Evolutionary conservation across 1,140 invertebrate species (phyloP).

Genomic region (Coboldia fuscipes): DNA sequence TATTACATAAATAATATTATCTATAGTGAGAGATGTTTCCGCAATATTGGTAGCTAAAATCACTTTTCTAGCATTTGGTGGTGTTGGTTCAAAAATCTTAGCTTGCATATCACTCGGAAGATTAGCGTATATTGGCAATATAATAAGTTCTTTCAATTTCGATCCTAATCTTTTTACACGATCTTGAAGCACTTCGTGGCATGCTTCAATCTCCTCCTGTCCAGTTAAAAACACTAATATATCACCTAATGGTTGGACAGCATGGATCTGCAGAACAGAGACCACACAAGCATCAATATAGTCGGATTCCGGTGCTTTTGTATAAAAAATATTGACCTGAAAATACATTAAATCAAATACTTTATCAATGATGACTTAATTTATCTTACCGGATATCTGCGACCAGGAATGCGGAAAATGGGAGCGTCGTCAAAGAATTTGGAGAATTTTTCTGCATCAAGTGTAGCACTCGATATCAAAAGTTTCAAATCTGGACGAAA

Average conservation of each 20-base stretch:
- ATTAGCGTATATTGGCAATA: conserved; percentile 95
- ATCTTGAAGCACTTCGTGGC: conserved; percentile 81
- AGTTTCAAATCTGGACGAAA: conserved; percentile 90
- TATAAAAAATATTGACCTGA: conserved; percentile 86
- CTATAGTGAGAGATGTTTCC: conserved; percentile 96
- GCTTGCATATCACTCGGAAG: conserved; percentile 96
- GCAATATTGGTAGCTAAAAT: conserved; percentile 98
- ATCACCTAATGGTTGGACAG: conserved; percentile 86
- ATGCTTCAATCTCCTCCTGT: conserved; percentile 91
- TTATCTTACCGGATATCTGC: conserved; percentile 38
- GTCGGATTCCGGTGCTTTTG: conserved; percentile 96
- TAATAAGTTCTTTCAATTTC: conserved; percentile 81
- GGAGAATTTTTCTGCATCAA: conserved; percentile 97
- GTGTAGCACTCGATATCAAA: conserved; percentile 90
- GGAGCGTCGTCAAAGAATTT: conserved; percentile 97
- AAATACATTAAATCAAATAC: not conserved
- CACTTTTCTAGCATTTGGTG: conserved; percentile 85
- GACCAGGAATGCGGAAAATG: conserved; percentile 89
- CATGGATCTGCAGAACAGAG: conserved; percentile 93
- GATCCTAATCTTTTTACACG: conserved; percentile 73
- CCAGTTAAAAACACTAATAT: conserved; percentile 94
- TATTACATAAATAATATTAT: conserved; percentile 98
- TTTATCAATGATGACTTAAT: not conserved
- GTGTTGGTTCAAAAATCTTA: conserved; percentile 94
- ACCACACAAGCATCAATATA: conserved; percentile 95